Evolutionary conservation across 2,888 invertebrate species (phyloP).

Genomic region (Oxyteleia sp.): DNA sequence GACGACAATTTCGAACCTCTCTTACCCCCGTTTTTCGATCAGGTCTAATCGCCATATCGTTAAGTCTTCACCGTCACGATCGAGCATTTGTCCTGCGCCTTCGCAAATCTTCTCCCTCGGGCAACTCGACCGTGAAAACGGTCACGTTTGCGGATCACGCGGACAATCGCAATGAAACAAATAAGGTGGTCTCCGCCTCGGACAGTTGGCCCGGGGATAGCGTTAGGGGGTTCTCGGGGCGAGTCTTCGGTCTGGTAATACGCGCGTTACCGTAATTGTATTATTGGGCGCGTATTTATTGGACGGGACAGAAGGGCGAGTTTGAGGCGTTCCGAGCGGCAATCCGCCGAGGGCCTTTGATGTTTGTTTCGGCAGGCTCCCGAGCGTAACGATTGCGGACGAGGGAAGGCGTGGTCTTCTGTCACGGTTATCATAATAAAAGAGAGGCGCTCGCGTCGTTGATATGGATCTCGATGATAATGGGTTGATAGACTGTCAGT

Average conservation of each 20-base stretch:
- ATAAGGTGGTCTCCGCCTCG: slow-evolving; percentile 52
- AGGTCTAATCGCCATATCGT: background rate
- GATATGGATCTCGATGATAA: slow-evolving; percentile 28
- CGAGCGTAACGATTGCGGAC: slow-evolving; percentile 50
- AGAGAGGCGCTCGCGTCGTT: slow-evolving; percentile 43
- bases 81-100: slow-evolving; percentile 2
- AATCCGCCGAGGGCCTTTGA: slow-evolving; percentile 44
- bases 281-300: slow-evolving; percentile 63
- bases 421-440: slow-evolving; percentile 63
- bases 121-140: slow-evolving; percentile 61
- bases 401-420: slow-evolving; percentile 35
- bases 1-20: no score
- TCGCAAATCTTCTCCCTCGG: slow-evolving; percentile 25
- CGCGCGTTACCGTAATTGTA: slow-evolving; percentile 59
- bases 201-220: slow-evolving; percentile 59
- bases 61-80: slow-evolving; percentile 2
- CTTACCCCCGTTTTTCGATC: no score
- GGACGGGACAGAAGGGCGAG: slow-evolving; percentile 46
- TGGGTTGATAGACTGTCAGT: slow-evolving; percentile 51
- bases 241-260: slow-evolving; percentile 49
- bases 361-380: slow-evolving; percentile 59
- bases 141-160: slow-evolving; percentile 69
- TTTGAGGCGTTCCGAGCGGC: slow-evolving; percentile 28
- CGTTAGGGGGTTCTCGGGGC: slow-evolving; percentile 47
- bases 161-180: slow-evolving; percentile 67